A percentile compares a stretch with the other conserved stretches of the same genome.
phyloP scores from a whole-genome alignment of 2,888 invertebrate genomes.

The Dysmachus trigonus region DNA sequence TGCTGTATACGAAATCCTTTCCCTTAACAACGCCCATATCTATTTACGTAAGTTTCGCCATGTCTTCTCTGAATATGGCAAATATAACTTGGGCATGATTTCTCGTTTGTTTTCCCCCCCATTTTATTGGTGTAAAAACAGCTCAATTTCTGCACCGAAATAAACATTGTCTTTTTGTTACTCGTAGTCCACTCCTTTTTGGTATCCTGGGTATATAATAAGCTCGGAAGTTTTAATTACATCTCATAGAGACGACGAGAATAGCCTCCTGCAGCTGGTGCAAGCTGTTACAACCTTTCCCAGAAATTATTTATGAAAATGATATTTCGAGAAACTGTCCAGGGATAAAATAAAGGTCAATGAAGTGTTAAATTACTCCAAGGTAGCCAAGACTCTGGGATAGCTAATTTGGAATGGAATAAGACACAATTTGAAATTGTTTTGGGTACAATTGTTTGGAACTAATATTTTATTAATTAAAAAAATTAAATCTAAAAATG shows the following conservation, averaged over 20 bases:
- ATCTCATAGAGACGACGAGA: not conserved
- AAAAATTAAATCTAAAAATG: too few species aligned
- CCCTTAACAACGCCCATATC: not conserved
- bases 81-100: not conserved
- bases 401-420: not conserved
- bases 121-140: not conserved
- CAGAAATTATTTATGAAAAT: not conserved
- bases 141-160: not conserved
- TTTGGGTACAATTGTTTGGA: not conserved
- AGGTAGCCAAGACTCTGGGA: not conserved
- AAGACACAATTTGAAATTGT: not conserved
- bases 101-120: not conserved
- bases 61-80: not conserved
- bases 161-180: not conserved
- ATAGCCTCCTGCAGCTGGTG: not conserved
- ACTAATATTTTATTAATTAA: too few species aligned
- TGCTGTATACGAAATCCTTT: not conserved
- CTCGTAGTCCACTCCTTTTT: not conserved
- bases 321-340: not conserved
- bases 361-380: not conserved
- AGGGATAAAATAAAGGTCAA: not conserved
- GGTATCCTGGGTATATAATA: not conserved
- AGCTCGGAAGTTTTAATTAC: not conserved
- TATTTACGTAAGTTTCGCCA: not conserved
- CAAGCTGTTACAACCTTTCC: not conserved